Base-by-base conservation (phyloP, 2,797 vertebrate species). In the Oreochromis mossambicus region DNA sequence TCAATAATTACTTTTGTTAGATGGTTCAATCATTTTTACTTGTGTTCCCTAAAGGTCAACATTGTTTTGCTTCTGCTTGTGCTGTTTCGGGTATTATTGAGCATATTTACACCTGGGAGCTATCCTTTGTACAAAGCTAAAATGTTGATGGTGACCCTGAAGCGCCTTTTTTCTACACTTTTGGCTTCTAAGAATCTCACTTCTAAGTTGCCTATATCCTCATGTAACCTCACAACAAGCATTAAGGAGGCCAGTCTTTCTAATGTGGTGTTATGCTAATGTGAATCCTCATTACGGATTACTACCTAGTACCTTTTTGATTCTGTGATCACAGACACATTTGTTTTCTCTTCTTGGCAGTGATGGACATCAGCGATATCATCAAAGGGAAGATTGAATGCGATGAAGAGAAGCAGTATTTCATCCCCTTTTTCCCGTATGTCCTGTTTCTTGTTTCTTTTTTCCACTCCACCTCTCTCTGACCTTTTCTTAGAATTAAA, bases 281-380 rank as follows among this genome's bases (percentile, higher is more conserved):
- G 54, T 58, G 54, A 87, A 78, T 70, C 46, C 77, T 83, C 51
- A 79, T 86, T 34, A 70, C 13, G 46, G 55, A 54, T 79, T 5
- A 29, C 29, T 43, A 34, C 48, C 7, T 21, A 46, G 11, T 9
- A n/a, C 52, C 78, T 41, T 13, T 88, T 50, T 83, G 36, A 85
- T 84, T 83, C 79, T 82, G 29, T 83, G 81, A 77, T 82, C 75
- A 82, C 38, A 63, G 10, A 83, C 70, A 21, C 17, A 41, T 89
- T 90, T 90, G 55, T 89, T 86, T 92, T 87, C 8, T 84, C 24
- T 79, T 80, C 80, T 88, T 86, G 80, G 80, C 92, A 99, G 99
- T 98, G 90, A 99, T 99, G 99, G 99, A 99, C 94, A 99, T 99
- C 92, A 99, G 97, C 76, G 98, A 99, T 88, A 95, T 99, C 87